A percentile compares a stretch with the other conserved stretches of the same genome.
phyloP scores from a whole-genome alignment of 1,140 invertebrate species.

The Cardiocondyla obscurior region DNA sequence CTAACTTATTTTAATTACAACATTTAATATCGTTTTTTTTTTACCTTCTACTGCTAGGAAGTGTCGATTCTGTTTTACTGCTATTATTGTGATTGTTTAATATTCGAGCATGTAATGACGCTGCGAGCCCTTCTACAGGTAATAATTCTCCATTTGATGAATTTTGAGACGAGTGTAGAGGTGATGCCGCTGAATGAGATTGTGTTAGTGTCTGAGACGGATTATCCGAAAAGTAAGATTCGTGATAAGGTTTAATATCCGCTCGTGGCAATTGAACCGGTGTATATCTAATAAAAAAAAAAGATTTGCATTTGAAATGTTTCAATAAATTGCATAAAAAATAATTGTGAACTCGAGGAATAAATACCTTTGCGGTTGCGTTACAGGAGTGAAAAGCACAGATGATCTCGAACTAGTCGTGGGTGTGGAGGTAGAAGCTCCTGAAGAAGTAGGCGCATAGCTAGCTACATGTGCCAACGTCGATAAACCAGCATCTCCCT shows the following conservation, averaged over 20 bases:
- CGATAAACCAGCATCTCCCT: constrained; percentile 84
- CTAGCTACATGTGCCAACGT: constrained; percentile 86
- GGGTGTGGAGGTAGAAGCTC: constrained; percentile 72
- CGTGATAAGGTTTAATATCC: constrained; percentile 89
- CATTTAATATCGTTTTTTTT: not conserved
- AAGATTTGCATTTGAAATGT: not conserved
- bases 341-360: not conserved
- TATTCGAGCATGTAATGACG: constrained; percentile 91
- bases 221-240: constrained; percentile 89
- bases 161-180: constrained; percentile 78
- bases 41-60: constrained; percentile 74
- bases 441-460: constrained; percentile 80
- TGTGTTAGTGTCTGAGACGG: constrained; percentile 80
- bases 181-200: constrained; percentile 75
- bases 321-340: not conserved
- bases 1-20: not conserved
- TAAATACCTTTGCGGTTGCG: constrained; percentile 79
- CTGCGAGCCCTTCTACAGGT: constrained; percentile 89
- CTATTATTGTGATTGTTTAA: constrained; percentile 84
- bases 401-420: constrained; percentile 79
- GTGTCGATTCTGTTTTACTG: constrained; percentile 72
- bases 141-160: constrained; percentile 77
- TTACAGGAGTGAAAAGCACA: constrained; percentile 81
- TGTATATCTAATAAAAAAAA: constrained; percentile 81
- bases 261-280: constrained; percentile 87